Conservation (phyloP, 2,888 invertebrate species). For the Periphyllus acericola region DNA sequence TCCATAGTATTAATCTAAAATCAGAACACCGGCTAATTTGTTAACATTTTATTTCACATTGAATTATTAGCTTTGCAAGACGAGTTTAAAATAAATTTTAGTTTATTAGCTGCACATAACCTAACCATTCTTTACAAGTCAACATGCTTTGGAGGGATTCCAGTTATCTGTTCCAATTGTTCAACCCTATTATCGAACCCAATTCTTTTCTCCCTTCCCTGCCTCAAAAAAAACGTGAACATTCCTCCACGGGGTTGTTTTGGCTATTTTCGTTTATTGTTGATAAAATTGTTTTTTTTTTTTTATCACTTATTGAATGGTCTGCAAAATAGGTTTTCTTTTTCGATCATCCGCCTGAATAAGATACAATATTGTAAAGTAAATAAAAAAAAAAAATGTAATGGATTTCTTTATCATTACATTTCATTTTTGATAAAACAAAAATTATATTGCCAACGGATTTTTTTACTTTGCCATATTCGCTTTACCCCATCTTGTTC, state of each 20-base stretch:
- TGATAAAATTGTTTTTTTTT: conserved; percentile 58
- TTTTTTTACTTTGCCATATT: background rate
- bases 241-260: conserved; percentile 52
- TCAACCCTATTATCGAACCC: conserved; percentile 47
- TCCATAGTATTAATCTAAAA: background rate
- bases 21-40: background rate
- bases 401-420: conserved; percentile 17
- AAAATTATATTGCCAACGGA: background rate
- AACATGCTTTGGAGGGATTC: conserved; percentile 48
- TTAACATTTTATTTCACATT: background rate
- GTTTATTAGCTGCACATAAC: conserved; percentile 38
- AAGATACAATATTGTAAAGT: conserved; percentile 32
- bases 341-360: conserved; percentile 46
- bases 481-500: background rate
- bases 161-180: conserved; percentile 59
- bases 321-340: conserved; percentile 41
- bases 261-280: conserved; percentile 54
- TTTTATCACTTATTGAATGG: conserved; percentile 48
- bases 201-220: conserved; percentile 12
- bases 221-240: background rate
- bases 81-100: conserved; percentile 34
- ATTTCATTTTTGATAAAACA: conserved; percentile 8
- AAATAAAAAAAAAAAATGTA: conserved; percentile 27
- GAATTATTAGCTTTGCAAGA: conserved; percentile 19
- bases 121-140: conserved; percentile 33